Evolutionary conservation across 2,888 invertebrate genomes (phyloP).

Genomic region (Andrena haemorrhoa): DNA sequence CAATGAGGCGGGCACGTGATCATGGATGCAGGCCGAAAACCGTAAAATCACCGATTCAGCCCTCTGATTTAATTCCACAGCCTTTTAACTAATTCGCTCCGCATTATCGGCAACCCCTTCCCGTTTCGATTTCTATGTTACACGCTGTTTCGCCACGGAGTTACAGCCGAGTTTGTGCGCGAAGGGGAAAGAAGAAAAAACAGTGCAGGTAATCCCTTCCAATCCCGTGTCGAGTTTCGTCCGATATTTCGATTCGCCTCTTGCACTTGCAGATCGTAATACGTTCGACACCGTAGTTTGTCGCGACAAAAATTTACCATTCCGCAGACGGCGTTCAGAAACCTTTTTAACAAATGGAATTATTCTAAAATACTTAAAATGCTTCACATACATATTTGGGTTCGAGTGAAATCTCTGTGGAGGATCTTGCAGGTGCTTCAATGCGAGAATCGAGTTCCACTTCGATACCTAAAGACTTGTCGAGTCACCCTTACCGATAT

Average conservation of each 20-base stretch:
- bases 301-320: neutral
- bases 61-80: conserved; percentile 30
- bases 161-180: neutral
- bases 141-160: neutral
- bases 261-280: neutral
- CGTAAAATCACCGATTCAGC: conserved; percentile 22
- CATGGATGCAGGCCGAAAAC: conserved; percentile 37
- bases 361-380: too few relatives aligned
- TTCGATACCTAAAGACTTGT: too few relatives aligned
- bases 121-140: neutral
- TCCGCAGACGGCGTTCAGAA: neutral
- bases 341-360: too few relatives aligned
- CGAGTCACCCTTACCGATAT: too few relatives aligned
- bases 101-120: neutral
- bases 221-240: conserved; percentile 5
- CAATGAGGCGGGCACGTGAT: conserved; percentile 47
- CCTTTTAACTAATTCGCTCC: conserved; percentile 24
- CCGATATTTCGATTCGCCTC: neutral
- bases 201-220: neutral
- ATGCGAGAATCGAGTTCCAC: too few relatives aligned
- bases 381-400: too few relatives aligned
- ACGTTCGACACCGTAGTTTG: neutral
- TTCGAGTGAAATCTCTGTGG: too few relatives aligned
- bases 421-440: too few relatives aligned
- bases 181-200: neutral